Conservation (phyloP, 1,140 invertebrate genomes). For the Drosophila lacteicornis region DNA sequence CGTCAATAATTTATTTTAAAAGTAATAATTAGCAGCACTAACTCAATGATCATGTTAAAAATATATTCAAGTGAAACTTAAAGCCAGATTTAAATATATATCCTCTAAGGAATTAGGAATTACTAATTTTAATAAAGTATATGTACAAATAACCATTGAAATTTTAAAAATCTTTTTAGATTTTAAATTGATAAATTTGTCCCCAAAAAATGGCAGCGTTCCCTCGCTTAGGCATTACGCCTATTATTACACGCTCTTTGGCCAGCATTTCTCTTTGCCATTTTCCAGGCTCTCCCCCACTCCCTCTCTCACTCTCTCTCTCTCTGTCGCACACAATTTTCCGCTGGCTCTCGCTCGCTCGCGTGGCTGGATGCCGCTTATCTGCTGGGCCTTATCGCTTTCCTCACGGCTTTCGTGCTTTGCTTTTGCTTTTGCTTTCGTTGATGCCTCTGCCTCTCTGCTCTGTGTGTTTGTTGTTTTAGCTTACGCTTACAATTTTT, state of each 20-base stretch:
- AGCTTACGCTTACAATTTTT: slow-evolving; percentile 82
- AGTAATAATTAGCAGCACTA: too few relatives aligned
- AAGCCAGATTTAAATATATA: too few relatives aligned
- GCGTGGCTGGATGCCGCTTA: slow-evolving; percentile 54
- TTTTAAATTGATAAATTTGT: not conserved
- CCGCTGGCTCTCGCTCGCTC: slow-evolving; percentile 6
- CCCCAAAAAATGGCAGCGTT: not conserved
- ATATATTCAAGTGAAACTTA: too few relatives aligned
- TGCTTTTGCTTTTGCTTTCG: slow-evolving; percentile 44
- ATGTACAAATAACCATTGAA: too few relatives aligned
- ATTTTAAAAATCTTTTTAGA: too few relatives aligned
- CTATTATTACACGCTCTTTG: slow-evolving; percentile 12
- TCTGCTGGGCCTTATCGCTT: slow-evolving; percentile 71
- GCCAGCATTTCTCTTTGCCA: slow-evolving; percentile 31
- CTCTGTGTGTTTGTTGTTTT: slow-evolving; percentile 75
- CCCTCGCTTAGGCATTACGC: not conserved
- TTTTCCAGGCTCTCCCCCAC: slow-evolving; percentile 12
- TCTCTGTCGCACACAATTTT: slow-evolving; percentile 15
- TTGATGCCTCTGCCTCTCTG: slow-evolving; percentile 39
- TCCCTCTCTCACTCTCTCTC: too few relatives aligned
- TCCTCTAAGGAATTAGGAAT: too few relatives aligned
- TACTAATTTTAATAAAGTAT: too few relatives aligned
- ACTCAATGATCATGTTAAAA: too few relatives aligned
- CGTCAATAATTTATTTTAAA: too few relatives aligned
- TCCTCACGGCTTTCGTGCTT: slow-evolving; percentile 40